Base-by-base conservation (phyloP, 37 sponge, comb jelly and placozoan genomes). In the Chondrilla cf. caribensis region DNA sequence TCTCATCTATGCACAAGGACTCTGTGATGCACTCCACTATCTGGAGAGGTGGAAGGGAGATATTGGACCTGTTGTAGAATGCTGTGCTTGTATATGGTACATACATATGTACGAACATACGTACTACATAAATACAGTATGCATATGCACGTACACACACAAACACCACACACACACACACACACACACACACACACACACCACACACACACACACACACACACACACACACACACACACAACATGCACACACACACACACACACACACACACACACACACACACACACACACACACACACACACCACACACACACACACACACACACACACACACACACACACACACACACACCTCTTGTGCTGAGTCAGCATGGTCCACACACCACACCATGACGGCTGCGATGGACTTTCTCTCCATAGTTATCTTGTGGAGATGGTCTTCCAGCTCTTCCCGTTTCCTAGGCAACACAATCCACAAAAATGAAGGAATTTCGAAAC, bases 11-110 rank as follows among this genome's bases (percentile, higher is more conserved):
- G 51, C 83, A 80, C 80, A 98, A 85, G n/a, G 96, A 85, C 82
- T 98, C 99, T 4, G 75, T 70, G 17, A 98, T 89, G 78, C 96
- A 98, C 40, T 98, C 97, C 47, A 98, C 90, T n/a, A 98, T 90
- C 95, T 96, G 60, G 3, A 82, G 9, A 70, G 8, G 58, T 22
- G 39, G 15, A 31, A 37, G 55, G 58, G 47, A 21, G 29, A 75
- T 9, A 18, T 38, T 14, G 51, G 51, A 47, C 51, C n/a, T n/a
- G n/a, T n/a, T n/a, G n/a, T n/a, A n/a, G n/a, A n/a, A n/a, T n/a
- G n/a, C n/a, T n/a, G n/a, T n/a, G n/a, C n/a, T n/a, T n/a, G n/a
- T n/a, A n/a, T n/a, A 11, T 29, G 14, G 32, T 66, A 29, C 32
- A 25, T 22, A 26, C 70, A 66, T 66, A 11, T 22, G 31, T 66